Base-by-base conservation (phyloP, 2,888 invertebrate genomes). In the Leptinotarsa juncta region DNA sequence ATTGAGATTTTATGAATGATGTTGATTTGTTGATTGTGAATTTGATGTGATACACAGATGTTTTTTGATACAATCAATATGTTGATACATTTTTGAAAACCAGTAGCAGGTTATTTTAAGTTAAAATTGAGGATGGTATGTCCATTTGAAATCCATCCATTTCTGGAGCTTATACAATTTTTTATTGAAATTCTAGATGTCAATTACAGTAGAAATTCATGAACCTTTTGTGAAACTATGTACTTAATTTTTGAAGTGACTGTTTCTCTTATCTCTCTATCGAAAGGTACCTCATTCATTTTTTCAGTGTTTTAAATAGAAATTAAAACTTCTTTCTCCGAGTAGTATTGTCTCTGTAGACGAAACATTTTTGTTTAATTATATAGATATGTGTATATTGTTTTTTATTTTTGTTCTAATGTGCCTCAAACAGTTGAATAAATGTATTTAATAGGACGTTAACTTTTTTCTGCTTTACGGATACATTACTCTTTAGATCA, bases 341-440 rank as follows among this genome's bases (percentile, higher is more conserved):
- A 71, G 73, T 78, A 77, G 77, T 78, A 77, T 79, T 77, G 79
- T 77, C 78, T 79, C 77, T 78, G 77, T 82, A 81, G 80, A 55
- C 26, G 62, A 67, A 67, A 68, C 4, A 10, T 60, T 72, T 68
- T 71, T 74, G 26, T 72, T 72, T 66, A 48, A 67, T 72, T 72
- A 70, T 62, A 68, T 79, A 81, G 75, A 67, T 79, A 77, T 79
- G 70, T 75, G 65, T 71, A 72, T 74, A 71, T 81, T 79, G 80
- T 81, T 78, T 76, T 81, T 79, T 80, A 81, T 79, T 82, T 80
- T 83, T 78, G 81, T 82, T 83, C 80, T 83, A 73, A 81, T 81
- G 84, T 83, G 82, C 82, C 81, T 83, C 81, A 79, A 79, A 82
- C 80, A 82, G 80, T 78, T 81, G 78, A 81, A 81, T 82, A 82